Base-by-base conservation (phyloP, 2,113 vertebrate species). In the Oreotragus oreotragus region DNA sequence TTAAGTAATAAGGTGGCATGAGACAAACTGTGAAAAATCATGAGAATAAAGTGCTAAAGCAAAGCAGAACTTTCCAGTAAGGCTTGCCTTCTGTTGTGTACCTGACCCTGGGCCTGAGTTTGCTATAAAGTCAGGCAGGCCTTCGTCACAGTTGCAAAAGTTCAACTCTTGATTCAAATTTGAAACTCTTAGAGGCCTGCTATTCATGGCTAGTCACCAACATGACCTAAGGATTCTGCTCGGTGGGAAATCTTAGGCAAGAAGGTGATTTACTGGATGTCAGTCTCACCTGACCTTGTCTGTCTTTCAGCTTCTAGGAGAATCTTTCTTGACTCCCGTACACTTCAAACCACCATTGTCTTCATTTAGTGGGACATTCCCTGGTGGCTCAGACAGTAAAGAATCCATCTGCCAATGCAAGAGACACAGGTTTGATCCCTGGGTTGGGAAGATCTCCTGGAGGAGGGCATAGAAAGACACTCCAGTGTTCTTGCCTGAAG, bases 21-120 rank as follows among this genome's bases (percentile, higher is more conserved):
- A 97, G 94, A 95, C 93, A 97, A 96, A 96, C 80, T 95, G 94
- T 90, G 92, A 96, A 96, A 96, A 96, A 88, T 33, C 17, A 14
- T 76, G 64, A 98, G 87, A 96, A 97, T 95, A 90, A 98, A 97
- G 97, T 49, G 58, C 66, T 62, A 43, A 43, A 43, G 43, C 43
- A 43, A 43, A 43, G 43, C 43, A 43, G 43, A 43, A 43, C 43
- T 43, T 43, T 43, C 43, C 43, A 43, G 43, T 43, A 43, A 43
- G 43, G 43, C 43, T 43, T 43, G 43, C 43, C 43, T 43, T 43
- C 43, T 43, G 43, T 43, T 43, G 43, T 43, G 43, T 43, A 43
- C 43, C 43, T 43, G 43, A 43, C 43, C 43, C 43, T 43, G 43
- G 43, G 43, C 43, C 43, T 43, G 43, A 43, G 43, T 43, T 43